A percentile compares a stretch with the other conserved stretches of the same genome.
phyloP scores from a whole-genome alignment of 2,113 vertebrate species.

The Pelobates fuscus region DNA sequence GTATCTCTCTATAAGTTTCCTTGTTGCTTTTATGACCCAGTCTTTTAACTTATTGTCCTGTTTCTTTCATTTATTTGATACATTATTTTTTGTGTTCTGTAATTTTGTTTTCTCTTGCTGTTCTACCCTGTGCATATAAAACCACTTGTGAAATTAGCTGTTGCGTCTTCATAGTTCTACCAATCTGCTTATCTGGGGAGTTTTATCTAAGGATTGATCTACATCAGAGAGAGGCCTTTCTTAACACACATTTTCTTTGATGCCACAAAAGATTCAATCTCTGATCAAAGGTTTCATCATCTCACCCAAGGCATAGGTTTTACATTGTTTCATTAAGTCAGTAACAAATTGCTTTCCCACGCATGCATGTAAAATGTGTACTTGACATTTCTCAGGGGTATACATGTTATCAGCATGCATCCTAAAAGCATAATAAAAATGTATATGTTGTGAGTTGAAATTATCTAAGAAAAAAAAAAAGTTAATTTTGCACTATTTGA shows the following conservation, averaged over 20 bases:
- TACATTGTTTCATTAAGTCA: background rate
- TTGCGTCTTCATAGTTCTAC: background rate
- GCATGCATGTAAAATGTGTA: background rate
- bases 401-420: background rate
- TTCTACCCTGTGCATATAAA: too few relatives aligned
- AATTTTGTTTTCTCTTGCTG: too few relatives aligned
- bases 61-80: too few relatives aligned
- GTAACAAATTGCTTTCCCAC: slow-evolving; percentile 1
- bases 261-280: slow-evolving; percentile 13
- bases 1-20: too few relatives aligned
- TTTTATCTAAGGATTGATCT: slow-evolving; percentile 3
- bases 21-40: too few relatives aligned
- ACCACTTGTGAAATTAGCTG: background rate
- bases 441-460: too few relatives aligned
- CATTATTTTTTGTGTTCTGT: too few relatives aligned
- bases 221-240: background rate
- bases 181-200: background rate
- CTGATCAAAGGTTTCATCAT: slow-evolving; percentile 2
- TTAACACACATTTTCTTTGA: slow-evolving; percentile 17
- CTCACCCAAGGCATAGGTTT: background rate
- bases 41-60: too few relatives aligned
- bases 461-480: too few relatives aligned
- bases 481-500: too few relatives aligned
- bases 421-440: background rate
- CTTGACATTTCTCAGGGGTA: background rate